Evolutionary conservation across 2,113 vertebrate genomes (phyloP), one percentile per base, ranked within the genome.

Genomic region (Cyphomyrus discorhynchus): DNA sequence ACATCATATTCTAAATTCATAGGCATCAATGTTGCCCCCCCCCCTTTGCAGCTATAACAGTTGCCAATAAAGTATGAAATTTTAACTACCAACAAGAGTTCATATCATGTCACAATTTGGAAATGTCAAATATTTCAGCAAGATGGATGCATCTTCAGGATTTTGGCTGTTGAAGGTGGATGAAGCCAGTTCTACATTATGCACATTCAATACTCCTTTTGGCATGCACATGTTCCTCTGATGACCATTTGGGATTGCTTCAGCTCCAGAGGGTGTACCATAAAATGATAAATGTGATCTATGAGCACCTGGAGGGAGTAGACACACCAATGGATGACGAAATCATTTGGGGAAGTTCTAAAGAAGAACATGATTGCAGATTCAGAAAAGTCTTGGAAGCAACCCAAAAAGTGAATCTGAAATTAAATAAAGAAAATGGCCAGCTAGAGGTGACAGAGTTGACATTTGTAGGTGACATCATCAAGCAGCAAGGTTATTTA

Each of bases 231-330:
- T 39, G 3, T 93, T 91, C 46, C 24, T 92, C 2, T 8, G 87
- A 0, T 74, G 89, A 19, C 86, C 89, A 39, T 89, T 87, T 92
- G 90, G 87, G 10, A 92, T 90, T 47, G 56, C 83, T 13, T 89
- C 80, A 17, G 84, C 86, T 31, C 80, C 90, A 17, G 89, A 53
- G 90, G 35, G 91, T 91, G 2, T 90, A 90, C 50, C 90, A 91
- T 66, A 91, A 93, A 49, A 92, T 90, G 3, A 92, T 92, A 3
- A 62, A 88, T 58, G 88, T 90, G 56, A 89, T 90, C 2, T 90
- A 88, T 80, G 86, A 92, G 62, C 85, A 91, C 84, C 24, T 92
- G 17, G 35, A 8, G 31, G 87, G 90, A 3, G 11, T 86, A 49
- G 52, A 35, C 46, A 80, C 10, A 84, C 56, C 17, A 15, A 84